Percentiles rank a stretch among this genome's conserved stretches.
Evolutionary conservation across 2,113 vertebrate species (phyloP).

Genomic region (Podiceps cristatus): DNA sequence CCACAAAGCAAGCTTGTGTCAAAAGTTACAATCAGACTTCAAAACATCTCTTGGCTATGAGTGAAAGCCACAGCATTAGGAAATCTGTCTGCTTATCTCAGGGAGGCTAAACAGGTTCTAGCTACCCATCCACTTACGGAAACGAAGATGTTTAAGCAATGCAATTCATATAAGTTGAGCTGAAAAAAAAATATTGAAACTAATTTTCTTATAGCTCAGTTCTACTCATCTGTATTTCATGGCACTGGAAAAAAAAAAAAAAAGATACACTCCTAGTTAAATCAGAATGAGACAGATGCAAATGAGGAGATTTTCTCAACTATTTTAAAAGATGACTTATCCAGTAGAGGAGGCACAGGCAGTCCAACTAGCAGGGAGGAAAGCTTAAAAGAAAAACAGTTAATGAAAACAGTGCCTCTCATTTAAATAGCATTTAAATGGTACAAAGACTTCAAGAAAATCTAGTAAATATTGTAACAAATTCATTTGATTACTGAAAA

Average conservation of each 20-base stretch:
- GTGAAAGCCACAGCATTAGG: conserved; percentile 4
- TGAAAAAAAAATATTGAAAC: neutral
- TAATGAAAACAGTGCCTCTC: neutral
- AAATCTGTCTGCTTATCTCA: conserved; percentile 39
- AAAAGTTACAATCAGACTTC: conserved; percentile 26
- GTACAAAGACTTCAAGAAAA: neutral
- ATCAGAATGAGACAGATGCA: neutral
- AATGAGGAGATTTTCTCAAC: neutral
- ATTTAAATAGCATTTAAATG: neutral
- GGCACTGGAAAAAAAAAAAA: neutral
- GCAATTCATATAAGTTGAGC: neutral
- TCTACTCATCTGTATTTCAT: neutral
- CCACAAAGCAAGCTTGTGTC: conserved; percentile 1
- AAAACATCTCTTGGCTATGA: conserved; percentile 9
- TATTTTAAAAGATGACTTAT: neutral
- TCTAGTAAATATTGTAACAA: neutral
- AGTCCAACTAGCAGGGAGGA: neutral
- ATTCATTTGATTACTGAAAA: neutral
- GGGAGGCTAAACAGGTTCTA: conserved; percentile 37
- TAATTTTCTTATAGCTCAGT: neutral
- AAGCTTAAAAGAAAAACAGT: neutral
- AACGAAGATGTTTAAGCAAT: neutral
- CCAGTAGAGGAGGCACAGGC: neutral
- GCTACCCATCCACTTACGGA: neutral
- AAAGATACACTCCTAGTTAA: neutral